These are phyloP conservation scores for Oreocharis arfaki DNA, from an alignment of 2,113 vertebrate species.

Conservation along the genomic window DNA sequence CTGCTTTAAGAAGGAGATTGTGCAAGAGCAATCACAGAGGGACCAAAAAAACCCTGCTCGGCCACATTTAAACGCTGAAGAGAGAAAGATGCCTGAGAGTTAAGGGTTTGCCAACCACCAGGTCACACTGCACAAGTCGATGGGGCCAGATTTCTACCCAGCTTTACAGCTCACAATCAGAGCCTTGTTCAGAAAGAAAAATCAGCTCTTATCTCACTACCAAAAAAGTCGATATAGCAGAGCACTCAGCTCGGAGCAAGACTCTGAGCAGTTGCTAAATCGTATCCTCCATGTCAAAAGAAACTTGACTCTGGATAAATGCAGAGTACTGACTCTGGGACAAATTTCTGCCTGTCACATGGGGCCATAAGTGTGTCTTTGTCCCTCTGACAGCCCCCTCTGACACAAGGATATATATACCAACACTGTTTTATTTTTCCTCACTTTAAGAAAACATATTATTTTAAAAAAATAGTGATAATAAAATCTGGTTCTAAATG, in stretches of 20 bases:
- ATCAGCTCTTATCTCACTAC: neutral
- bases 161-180: neutral
- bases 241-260: neutral
- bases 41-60: neutral
- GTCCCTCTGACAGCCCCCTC: neutral
- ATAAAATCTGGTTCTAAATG: neutral
- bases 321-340: neutral
- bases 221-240: neutral
- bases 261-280: neutral
- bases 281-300: neutral
- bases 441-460: neutral
- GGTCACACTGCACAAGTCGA: neutral
- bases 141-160: neutral
- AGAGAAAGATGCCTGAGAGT: neutral
- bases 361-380: neutral
- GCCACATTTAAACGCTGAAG: neutral
- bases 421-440: neutral
- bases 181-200: neutral
- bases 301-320: neutral
- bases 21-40: neutral
- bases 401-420: neutral
- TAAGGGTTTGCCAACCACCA: neutral
- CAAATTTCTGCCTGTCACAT: neutral
- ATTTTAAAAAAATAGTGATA: neutral
- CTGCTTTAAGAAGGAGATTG: neutral